Conservation (phyloP, 2,888 invertebrate genomes). For the Polydrusus cervinus region DNA sequence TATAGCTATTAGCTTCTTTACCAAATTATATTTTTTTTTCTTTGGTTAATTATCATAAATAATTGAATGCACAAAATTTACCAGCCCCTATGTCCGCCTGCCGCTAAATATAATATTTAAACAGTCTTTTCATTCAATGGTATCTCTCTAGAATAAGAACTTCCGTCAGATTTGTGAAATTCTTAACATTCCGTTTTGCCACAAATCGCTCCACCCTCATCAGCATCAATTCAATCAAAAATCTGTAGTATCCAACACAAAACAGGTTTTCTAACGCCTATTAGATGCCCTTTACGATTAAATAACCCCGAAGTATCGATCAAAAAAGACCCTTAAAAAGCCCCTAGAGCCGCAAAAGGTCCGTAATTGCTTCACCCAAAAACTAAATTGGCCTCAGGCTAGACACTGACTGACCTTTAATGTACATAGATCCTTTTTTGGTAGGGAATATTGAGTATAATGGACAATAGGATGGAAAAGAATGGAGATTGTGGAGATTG, state of each 20-base stretch:
- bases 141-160: no score
- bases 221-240: constrained; percentile 22
- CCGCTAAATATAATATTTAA: background rate
- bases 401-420: constrained; percentile 45
- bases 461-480: constrained; percentile 20
- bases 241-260: constrained; percentile 34
- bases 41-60: no score
- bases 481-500: constrained; percentile 14
- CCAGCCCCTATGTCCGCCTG: no score
- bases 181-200: background rate
- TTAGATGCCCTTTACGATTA: constrained; percentile 46
- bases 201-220: constrained; percentile 15
- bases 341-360: constrained; percentile 40
- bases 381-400: constrained; percentile 45
- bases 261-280: constrained; percentile 46
- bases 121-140: no score
- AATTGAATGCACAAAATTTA: no score
- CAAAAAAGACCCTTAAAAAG: constrained; percentile 50
- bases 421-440: constrained; percentile 31
- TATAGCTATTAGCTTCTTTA: no score
- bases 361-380: constrained; percentile 39
- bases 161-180: background rate
- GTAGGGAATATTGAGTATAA: constrained; percentile 12
- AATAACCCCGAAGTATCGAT: constrained; percentile 46
- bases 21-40: no score